Evolutionary conservation across 2,797 vertebrate species (phyloP).

Genomic region (Buceros bicornis): DNA sequence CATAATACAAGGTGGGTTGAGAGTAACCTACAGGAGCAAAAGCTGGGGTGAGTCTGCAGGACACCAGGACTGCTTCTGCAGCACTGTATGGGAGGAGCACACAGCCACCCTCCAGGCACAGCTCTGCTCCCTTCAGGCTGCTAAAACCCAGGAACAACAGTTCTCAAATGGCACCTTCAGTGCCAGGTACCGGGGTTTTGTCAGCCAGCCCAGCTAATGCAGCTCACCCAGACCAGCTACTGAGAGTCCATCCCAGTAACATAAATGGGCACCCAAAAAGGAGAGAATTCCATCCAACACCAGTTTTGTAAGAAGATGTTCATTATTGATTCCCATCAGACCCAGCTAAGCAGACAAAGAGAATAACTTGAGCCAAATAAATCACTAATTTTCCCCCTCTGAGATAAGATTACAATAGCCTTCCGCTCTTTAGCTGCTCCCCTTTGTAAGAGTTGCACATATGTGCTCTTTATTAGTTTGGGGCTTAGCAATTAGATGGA

Average conservation of each 20-base stretch:
- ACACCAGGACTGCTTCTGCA: rapidly evolving
- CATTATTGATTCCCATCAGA: constrained; percentile 42
- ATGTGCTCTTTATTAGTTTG: constrained; percentile 47
- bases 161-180: not conserved
- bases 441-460: constrained; percentile 3
- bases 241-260: not conserved
- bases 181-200: not conserved
- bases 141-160: not conserved
- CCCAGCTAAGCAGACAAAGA: constrained; percentile 43
- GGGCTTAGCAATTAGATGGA: constrained; percentile 44
- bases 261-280: not conserved
- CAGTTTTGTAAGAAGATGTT: not conserved
- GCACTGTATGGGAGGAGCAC: rapidly evolving
- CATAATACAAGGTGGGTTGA: not conserved
- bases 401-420: constrained; percentile 59
- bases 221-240: not conserved
- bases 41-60: not conserved
- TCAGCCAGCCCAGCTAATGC: not conserved
- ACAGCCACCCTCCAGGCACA: not conserved
- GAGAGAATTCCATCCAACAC: not conserved
- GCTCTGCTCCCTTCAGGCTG: rapidly evolving
- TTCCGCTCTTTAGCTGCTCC: constrained; percentile 31
- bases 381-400: constrained; percentile 48
- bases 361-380: constrained; percentile 52
- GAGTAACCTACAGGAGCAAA: rapidly evolving